Evolutionary conservation across 2,888 invertebrate species (phyloP), one percentile per base, ranked within the genome.

Genomic region (Gandaritis pyraliata): DNA sequence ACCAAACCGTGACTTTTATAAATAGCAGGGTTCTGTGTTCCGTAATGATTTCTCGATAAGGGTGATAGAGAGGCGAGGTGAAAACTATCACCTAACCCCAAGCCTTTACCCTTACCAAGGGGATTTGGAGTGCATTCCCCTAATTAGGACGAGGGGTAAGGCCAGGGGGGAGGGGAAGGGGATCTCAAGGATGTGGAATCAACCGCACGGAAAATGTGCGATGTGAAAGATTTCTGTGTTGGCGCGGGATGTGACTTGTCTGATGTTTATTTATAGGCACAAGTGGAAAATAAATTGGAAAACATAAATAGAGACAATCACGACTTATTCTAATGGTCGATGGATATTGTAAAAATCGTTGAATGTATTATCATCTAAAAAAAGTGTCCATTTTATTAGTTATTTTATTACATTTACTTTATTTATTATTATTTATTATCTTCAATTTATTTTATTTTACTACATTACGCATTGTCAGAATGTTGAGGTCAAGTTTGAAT

Each of bases 51-150:
- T 33, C 55, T 50, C 57, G 68, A 64, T 58, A 62, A 64, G 65
- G 58, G 58, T 48, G 62, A 65, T 65, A 46, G 55, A 57, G 43
- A 53, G 48, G 51, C 43, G 36, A 46, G 54, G 65, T 63, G 60
- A 58, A 61, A 68, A 72, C 71, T 72, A 72, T 71, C 71, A 66
- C 66, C 66, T 69, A 64, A 57, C 67, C 65, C 58, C 61, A 61
- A 66, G 48, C 48, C 66, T 64, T 65, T 62, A 66, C 59, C 65
- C 65, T 60, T 60, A 60, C 51, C 38, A 46, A 66, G 66, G 65
- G 69, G 68, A 66, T 66, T 65, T 66, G 61, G 64, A 72, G 72
- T 73, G 72, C 73, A 73, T 68, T 73, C 66, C 68, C 68, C 68
- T 73, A 73, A 73, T 73, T 73, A 72, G 69, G 65, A 58, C 62